Base-by-base conservation (phyloP, 1,140 invertebrate species). In the Galleria mellonella region DNA sequence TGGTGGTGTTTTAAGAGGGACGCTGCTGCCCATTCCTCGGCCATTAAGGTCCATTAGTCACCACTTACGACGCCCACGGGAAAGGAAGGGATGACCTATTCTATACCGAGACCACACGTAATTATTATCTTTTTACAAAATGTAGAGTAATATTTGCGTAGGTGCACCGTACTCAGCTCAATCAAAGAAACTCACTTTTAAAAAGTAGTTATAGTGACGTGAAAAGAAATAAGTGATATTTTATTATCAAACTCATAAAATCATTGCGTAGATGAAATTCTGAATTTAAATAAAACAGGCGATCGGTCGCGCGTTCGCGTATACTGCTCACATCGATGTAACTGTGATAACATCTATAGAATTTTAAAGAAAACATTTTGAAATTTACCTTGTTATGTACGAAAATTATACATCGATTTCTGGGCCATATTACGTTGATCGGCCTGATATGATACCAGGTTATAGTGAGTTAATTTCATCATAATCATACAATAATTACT, bases 391-490 rank as follows among this genome's bases (percentile, higher is more conserved):
- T 9, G 56, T 33, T 23, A 65, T 65, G 51, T 43, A 52, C 31
- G 56, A 56, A 17, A 27, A 35, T 5, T 53, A 59, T 23, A 38
- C 60, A 1, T 9, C 40, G 4, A 51, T 75, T n/a, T 48, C 55
- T 12, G 69, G 64, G 11, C 59, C 72, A 0, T 64, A 55, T 39
- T 72, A 63, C 42, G 36, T 61, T 30, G 43, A 48, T 9, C 47
- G 43, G 9, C 65, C 62, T 7, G 51, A 62, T 4, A 64, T 66
- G 51, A 41, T 51, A 14, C 62, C 65, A 4, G 41, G 42, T 37
- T 62, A 41, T 36, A 40, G 72, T 78, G 51, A 75, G 74, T 72
- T 15, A 23, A 31, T 23, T 17, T n/a, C 6, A 37, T n/a, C n/a
- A n/a, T n/a, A n/a, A n/a, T n/a, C n/a, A n/a, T n/a, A n/a, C n/a